Evolutionary conservation across 2,888 invertebrate genomes (phyloP).

Genomic region (Timandra comae): DNA sequence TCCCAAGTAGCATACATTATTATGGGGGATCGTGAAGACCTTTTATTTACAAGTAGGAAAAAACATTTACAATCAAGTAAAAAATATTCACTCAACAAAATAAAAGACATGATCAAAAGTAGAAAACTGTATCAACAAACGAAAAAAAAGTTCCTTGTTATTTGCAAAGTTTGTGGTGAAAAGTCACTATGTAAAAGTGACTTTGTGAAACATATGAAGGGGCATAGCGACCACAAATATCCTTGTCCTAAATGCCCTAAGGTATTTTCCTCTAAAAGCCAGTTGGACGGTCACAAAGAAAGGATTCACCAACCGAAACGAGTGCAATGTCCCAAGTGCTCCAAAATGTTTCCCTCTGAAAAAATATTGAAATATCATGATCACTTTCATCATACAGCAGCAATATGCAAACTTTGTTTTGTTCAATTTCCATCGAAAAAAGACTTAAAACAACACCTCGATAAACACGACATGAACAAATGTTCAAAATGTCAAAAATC

Average conservation of each 20-base stretch:
- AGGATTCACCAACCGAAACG: conserved; percentile 51
- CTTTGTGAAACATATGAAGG: conserved; percentile 38
- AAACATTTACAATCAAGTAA: conserved; percentile 27
- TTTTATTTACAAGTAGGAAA: conserved; percentile 43
- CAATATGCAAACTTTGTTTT: conserved; percentile 48
- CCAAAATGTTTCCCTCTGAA: conserved; percentile 50
- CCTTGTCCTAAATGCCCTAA: conserved; percentile 48
- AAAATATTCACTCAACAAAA: conserved; percentile 34
- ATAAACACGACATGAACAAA: conserved; percentile 44
- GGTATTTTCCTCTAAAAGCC: conserved; percentile 32
- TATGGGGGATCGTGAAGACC: conserved; percentile 34
- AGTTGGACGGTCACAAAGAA: conserved; percentile 41
- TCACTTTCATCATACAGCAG: conserved; percentile 39
- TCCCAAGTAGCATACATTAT: conserved; percentile 39
- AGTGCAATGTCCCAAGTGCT: conserved; percentile 43
- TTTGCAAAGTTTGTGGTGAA: conserved; percentile 49
- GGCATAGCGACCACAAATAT: conserved; percentile 32
- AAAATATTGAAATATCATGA: conserved; percentile 45
- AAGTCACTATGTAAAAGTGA: conserved; percentile 29
- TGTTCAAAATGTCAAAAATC: conserved; percentile 45
- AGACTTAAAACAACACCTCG: conserved; percentile 41
- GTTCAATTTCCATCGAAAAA: conserved; percentile 47
- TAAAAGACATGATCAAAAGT: conserved; percentile 38
- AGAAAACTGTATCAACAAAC: conserved; percentile 30
- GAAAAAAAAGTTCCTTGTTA: conserved; percentile 21